Conservation (phyloP, 23 tunicate genomes). For the Pegea sp. region DNA sequence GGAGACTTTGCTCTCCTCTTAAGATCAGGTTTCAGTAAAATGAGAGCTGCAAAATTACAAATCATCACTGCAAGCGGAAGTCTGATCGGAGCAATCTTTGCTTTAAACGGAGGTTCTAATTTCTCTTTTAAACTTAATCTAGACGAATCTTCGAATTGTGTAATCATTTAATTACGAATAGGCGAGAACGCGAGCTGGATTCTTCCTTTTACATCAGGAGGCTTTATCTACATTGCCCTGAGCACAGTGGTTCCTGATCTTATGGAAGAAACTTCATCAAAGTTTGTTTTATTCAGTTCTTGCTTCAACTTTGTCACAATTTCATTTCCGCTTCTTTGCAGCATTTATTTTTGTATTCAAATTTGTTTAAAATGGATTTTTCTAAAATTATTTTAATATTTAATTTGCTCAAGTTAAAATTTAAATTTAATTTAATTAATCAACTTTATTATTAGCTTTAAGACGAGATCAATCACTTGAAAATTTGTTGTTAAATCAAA, state of each 20-base stretch:
- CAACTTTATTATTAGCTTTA: too few relatives aligned
- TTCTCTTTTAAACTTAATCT: not conserved
- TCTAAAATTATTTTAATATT: too few relatives aligned
- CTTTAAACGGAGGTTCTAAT: not conserved
- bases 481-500: too few relatives aligned
- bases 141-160: not conserved
- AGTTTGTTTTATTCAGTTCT: too few relatives aligned
- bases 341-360: too few relatives aligned
- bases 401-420: too few relatives aligned
- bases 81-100: conserved; percentile 37
- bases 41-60: conserved; percentile 68
- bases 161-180: not conserved
- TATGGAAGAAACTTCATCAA: conserved; percentile 42
- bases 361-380: too few relatives aligned
- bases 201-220: conserved; percentile 89
- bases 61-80: conserved; percentile 74
- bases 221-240: conserved; percentile 72
- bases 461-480: too few relatives aligned
- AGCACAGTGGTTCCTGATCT: conserved; percentile 82
- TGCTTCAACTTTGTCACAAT: too few relatives aligned
- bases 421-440: too few relatives aligned
- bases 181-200: conserved; percentile 57
- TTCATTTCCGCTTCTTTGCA: too few relatives aligned
- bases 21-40: conserved; percentile 55
- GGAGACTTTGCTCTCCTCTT: conserved; percentile 85